A percentile compares a stretch with the other conserved stretches of the same genome.
phyloP scores from a whole-genome alignment of 2,797 vertebrate genomes.

The Poeciliopsis turneri region DNA sequence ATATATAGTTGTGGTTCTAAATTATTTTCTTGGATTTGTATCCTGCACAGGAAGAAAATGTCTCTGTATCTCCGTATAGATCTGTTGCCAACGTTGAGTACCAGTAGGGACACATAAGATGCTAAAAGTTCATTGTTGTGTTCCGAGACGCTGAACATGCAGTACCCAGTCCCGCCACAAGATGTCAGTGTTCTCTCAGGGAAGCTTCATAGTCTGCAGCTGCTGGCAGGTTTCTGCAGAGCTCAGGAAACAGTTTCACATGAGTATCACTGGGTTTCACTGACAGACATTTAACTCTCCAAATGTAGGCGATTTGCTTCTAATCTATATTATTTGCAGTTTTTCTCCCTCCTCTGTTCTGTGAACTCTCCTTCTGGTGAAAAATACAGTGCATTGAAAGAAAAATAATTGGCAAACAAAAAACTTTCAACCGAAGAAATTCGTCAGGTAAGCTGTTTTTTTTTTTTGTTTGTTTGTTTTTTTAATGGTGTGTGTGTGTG shows the following conservation, averaged over 20 bases:
- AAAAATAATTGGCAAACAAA: not conserved
- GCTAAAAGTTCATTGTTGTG: not conserved
- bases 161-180: conserved; percentile 36
- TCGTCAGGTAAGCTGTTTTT: conserved; percentile 7
- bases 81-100: not conserved
- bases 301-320: not conserved
- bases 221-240: not conserved
- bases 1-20: not conserved
- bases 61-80: not conserved
- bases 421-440: not conserved
- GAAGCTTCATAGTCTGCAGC: not conserved
- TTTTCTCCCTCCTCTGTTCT: conserved; percentile 4
- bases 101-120: not conserved
- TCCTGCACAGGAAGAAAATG: not conserved
- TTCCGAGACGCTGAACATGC: conserved; percentile 1
- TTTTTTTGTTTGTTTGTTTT: not conserved
- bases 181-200: conserved; percentile 61
- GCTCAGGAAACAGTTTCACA: not conserved
- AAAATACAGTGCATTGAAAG: not conserved
- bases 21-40: not conserved
- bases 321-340: conserved; percentile 1
- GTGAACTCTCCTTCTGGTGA: not conserved
- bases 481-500: not conserved
- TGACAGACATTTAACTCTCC: not conserved
- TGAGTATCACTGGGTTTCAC: conserved; percentile 1